These are phyloP conservation scores for Zaprionus kolodkinae DNA, from an alignment of 1,140 invertebrate species.

Conservation along the genomic window DNA sequence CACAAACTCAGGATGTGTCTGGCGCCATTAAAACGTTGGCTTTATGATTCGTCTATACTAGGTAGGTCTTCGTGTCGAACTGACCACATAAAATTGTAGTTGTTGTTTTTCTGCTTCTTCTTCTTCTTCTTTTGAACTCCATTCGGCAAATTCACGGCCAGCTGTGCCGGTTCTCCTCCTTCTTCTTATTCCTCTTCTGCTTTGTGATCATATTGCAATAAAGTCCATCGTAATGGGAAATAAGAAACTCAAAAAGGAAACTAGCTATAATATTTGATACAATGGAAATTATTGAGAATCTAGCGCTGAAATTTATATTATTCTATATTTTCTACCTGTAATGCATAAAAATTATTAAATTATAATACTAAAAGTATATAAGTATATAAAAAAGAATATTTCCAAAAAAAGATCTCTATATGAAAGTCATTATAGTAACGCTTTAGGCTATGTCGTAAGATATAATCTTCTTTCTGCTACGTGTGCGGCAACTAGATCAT, in stretches of 20 bases:
- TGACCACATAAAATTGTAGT: conserved; percentile 13
- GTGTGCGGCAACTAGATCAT: conserved; percentile 58
- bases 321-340: background rate
- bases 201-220: conserved; percentile 40
- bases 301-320: conserved; percentile 4
- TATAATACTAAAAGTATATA: background rate
- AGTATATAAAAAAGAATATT: background rate
- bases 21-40: conserved; percentile 55
- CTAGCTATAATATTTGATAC: conserved; percentile 41
- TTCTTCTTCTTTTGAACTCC: conserved; percentile 15
- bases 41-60: conserved; percentile 47
- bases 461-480: conserved; percentile 6
- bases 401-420: background rate
- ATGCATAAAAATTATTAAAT: background rate
- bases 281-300: conserved; percentile 18
- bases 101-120: conserved; percentile 4
- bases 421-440: background rate
- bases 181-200: conserved; percentile 1
- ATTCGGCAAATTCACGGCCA: conserved; percentile 8
- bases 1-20: conserved; percentile 52
- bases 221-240: conserved; percentile 35
- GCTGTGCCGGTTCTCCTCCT: background rate
- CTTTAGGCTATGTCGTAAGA: background rate
- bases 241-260: conserved; percentile 47
- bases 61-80: conserved; percentile 45